Base-by-base conservation (phyloP, 53 echinoderm and acorn worm species). In the Arbacia lixula region DNA sequence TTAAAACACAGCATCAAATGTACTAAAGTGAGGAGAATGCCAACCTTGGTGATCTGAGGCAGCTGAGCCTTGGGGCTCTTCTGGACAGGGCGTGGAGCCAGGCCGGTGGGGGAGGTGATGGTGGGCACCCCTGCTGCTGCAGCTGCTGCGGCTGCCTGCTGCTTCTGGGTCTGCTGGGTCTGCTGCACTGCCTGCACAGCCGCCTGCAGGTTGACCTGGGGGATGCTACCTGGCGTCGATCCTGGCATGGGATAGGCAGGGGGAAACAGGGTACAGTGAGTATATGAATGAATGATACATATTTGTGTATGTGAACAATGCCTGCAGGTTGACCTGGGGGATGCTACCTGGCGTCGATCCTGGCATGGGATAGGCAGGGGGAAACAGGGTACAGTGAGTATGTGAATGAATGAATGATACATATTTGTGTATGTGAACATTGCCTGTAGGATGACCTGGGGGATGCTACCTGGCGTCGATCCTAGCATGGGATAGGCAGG, bases 121-220 rank as follows among this genome's bases (percentile, higher is more conserved):
- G 71, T 52, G 36, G 85, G 57, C 0, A 51, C 30, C 5, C 30
- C n/a, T 5, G 64, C 32, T 3, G 64, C 82, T 33, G 63, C 82
- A 25, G 82, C 82, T 17, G 82, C 88, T 26, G 79, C 58, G 14
- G 86, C 86, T 16, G 86, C 88, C 57, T 88, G 79, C 11, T 85
- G 82, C 64, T 85, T 85, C 73, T 85, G 86, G 24, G 63, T 89
- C 65, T 89, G 89, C 42, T 92, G 89, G 50, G 86, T 83, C 72
- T 90, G 93, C 38, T 93, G 93, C 10, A 93, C 85, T 27, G 93
- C 93, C 66, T 90, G 90, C 2, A 93, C 50, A 22, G 93, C 90
- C 56, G 93, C 90, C 73, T 93, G 90, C 21, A 93, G 87, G 35
- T 93, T 90, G 81, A 93, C 74, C 80, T 91, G 84, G 49, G 90